A percentile compares a stretch with the other conserved stretches of the same genome.
Conservation (phyloP, 2,888 invertebrate species). For the Melitaea athalia region DNA sequence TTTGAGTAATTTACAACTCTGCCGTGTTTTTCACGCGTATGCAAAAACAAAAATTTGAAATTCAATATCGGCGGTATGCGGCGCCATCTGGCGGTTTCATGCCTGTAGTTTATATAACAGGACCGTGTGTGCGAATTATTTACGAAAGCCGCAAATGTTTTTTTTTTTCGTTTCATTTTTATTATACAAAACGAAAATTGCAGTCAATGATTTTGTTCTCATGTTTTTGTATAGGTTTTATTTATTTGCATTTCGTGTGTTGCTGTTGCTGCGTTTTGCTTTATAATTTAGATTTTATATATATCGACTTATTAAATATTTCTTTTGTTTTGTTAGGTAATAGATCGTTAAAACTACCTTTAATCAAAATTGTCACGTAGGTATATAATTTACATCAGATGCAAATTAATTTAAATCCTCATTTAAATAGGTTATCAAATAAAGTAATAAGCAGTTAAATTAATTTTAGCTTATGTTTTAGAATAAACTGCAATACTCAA, state of each 20-base stretch:
- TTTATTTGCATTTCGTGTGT: neutral
- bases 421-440: too few relatives aligned
- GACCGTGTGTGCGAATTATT: conserved; percentile 11
- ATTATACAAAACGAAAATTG: neutral
- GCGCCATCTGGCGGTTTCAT: conserved; percentile 47
- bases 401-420: too few relatives aligned
- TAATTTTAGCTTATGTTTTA: too few relatives aligned
- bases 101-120: conserved; percentile 36
- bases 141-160: conserved; percentile 11
- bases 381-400: too few relatives aligned
- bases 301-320: neutral
- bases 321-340: too few relatives aligned
- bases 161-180: neutral
- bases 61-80: conserved; percentile 50
- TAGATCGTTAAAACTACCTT: too few relatives aligned
- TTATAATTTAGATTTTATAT: neutral
- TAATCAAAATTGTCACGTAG: too few relatives aligned
- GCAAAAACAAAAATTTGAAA: conserved; percentile 57
- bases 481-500: too few relatives aligned
- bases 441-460: too few relatives aligned
- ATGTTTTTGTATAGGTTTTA: neutral
- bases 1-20: conserved; percentile 22
- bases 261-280: neutral
- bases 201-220: neutral
- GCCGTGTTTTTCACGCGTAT: conserved; percentile 46